These are phyloP conservation scores for Ciconia stormi DNA, from an alignment of 2,113 vertebrate species.

Conservation along the genomic window DNA sequence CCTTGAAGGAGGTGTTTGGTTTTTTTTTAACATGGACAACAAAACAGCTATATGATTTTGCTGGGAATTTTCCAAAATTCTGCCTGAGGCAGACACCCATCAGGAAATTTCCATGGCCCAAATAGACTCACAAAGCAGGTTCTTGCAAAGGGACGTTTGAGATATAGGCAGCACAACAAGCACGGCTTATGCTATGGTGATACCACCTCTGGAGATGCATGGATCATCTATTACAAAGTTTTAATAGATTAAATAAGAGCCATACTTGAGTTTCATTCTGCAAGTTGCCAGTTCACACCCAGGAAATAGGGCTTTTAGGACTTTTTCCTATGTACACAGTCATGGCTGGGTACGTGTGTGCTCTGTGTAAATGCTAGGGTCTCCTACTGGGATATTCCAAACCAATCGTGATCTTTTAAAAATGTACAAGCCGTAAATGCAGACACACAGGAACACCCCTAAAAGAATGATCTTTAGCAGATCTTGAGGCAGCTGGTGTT, in stretches of 20 bases:
- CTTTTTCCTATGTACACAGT: rapidly evolving
- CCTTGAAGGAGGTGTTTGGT: background rate
- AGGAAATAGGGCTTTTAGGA: background rate
- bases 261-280: background rate
- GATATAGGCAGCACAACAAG: background rate
- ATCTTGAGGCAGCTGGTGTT: constrained; percentile 19
- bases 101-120: background rate
- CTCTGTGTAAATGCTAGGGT: background rate
- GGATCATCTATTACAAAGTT: background rate
- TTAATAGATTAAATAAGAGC: background rate
- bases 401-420: background rate
- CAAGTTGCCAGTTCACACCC: background rate
- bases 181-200: background rate
- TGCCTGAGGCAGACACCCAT: background rate
- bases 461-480: background rate
- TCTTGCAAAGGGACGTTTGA: background rate
- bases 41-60: background rate
- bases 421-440: background rate
- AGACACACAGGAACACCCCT: background rate
- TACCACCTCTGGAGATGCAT: background rate
- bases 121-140: background rate
- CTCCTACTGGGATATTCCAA: background rate
- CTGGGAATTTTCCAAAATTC: background rate
- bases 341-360: rapidly evolving
- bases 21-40: background rate